Percentiles rank a stretch among this genome's conserved stretches.
Evolutionary conservation across 2,113 vertebrate species (phyloP).

Genomic region (Ranitomeya imitator): DNA sequence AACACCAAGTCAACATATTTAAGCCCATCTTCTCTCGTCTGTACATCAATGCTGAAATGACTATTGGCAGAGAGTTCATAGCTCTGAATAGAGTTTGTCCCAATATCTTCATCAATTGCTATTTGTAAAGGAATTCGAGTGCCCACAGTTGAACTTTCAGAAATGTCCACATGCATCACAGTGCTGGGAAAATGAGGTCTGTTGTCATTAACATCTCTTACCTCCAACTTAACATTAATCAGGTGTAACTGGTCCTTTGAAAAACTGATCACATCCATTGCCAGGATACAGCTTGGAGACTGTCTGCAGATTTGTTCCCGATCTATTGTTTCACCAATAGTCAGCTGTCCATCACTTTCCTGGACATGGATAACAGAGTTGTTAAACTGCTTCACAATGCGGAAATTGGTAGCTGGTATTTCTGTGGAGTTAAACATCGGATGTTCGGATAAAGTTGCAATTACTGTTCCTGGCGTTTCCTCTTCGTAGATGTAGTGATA

Average conservation of each 20-base stretch:
- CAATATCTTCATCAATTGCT: conserved; percentile 87
- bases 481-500: conserved; percentile 73
- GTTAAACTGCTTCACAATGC: conserved; percentile 75
- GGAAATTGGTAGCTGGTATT: conserved; percentile 66
- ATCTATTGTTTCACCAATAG: conserved; percentile 87
- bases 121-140: conserved; percentile 87
- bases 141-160: conserved; percentile 84
- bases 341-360: conserved; percentile 90
- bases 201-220: conserved; percentile 75
- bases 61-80: conserved; percentile 90
- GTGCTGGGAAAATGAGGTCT: conserved; percentile 62
- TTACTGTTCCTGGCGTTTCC: conserved; percentile 67
- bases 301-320: conserved; percentile 87
- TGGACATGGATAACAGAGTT: conserved; percentile 86
- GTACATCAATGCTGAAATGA: conserved; percentile 89
- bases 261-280: conserved; percentile 93
- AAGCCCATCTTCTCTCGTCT: conserved; percentile 87
- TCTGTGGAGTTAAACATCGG: conserved; percentile 68
- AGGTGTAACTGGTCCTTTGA: conserved; percentile 88
- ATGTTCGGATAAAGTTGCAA: conserved; percentile 68
- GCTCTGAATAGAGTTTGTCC: conserved; percentile 89
- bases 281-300: conserved; percentile 82
- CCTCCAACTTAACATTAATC: conserved; percentile 91
- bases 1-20: conserved; percentile 92
- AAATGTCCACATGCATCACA: conserved; percentile 82